Evolutionary conservation across 2,888 invertebrate species (phyloP).

Genomic region (Campaea margaritaria): DNA sequence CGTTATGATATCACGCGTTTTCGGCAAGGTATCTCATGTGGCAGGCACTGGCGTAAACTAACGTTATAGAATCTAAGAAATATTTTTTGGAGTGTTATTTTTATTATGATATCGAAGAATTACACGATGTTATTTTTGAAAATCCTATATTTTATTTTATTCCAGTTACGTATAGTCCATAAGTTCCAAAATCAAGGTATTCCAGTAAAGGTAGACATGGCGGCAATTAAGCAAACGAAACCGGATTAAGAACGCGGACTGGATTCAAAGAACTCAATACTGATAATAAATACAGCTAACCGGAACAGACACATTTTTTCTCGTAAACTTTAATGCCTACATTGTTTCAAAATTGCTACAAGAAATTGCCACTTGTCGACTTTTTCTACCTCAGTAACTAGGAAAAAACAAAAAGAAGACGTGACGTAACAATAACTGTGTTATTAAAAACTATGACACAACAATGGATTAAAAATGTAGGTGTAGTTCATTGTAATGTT

Average conservation of each 20-base stretch:
- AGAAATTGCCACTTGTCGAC: conserved; percentile 1
- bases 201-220: conserved; percentile 9
- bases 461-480: background rate
- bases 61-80: no score
- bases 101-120: no score
- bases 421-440: conserved; percentile 1
- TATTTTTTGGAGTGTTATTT: no score
- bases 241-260: conserved; percentile 17
- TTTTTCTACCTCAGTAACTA: background rate
- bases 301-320: conserved; percentile 12
- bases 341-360: conserved; percentile 12
- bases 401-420: conserved; percentile 3
- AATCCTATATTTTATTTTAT: no score
- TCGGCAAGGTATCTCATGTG: no score
- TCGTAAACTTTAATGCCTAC: conserved; percentile 3
- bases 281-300: conserved; percentile 15
- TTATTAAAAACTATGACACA: conserved; percentile 2
- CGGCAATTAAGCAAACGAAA: conserved; percentile 15
- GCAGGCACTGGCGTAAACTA: no score
- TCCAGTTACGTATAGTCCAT: conserved; percentile 6
- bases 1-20: no score
- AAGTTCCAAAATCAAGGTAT: conserved; percentile 16
- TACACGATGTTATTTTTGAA: no score
- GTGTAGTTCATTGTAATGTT: no score
- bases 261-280: conserved; percentile 15